Percentiles rank a stretch among this genome's conserved stretches.
Conservation (phyloP, 2,113 vertebrate genomes). For the Dascyllus trimaculatus region DNA sequence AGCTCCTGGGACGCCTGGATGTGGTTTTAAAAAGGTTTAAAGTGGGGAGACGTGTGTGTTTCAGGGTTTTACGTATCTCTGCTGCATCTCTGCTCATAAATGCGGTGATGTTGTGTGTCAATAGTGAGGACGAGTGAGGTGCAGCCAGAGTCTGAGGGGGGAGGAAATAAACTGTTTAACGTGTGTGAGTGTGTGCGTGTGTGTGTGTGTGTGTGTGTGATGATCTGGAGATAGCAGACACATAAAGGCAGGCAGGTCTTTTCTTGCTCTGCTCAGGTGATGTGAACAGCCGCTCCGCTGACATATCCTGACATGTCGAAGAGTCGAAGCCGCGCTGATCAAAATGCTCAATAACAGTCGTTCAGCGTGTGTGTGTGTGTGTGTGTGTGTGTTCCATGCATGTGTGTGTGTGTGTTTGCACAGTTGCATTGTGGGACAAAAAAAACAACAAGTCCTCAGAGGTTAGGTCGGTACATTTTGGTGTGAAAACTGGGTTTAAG, state of each 20-base stretch:
- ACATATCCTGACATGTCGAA: constrained; percentile 84
- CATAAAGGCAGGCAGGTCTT: constrained; percentile 78
- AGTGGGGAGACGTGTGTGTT: neutral
- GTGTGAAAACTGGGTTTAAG: too few relatives aligned
- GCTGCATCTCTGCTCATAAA: neutral
- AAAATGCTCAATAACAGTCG: constrained; percentile 43
- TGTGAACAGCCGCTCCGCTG: constrained; percentile 61
- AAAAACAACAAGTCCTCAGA: too few relatives aligned
- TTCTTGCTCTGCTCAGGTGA: constrained; percentile 81
- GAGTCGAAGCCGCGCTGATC: constrained; percentile 53
- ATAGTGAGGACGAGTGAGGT: neutral
- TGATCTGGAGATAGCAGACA: constrained; percentile 39
- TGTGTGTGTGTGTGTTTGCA: neutral
- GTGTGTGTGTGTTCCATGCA: too few relatives aligned
- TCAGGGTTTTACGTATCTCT: too few relatives aligned
- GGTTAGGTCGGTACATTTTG: too few relatives aligned
- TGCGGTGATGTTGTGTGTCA: constrained; percentile 18
- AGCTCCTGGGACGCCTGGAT: too few relatives aligned
- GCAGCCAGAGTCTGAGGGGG: neutral
- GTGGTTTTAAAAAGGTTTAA: too few relatives aligned
- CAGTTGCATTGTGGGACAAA: neutral
- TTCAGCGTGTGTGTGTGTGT: neutral
- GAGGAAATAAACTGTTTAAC: neutral
- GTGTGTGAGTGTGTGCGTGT: constrained; percentile 15
- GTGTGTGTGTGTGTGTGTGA: constrained; percentile 17